These are phyloP conservation scores for Crotalus viridis DNA, from an alignment of 2,113 vertebrate genomes.

Conservation along the genomic window DNA sequence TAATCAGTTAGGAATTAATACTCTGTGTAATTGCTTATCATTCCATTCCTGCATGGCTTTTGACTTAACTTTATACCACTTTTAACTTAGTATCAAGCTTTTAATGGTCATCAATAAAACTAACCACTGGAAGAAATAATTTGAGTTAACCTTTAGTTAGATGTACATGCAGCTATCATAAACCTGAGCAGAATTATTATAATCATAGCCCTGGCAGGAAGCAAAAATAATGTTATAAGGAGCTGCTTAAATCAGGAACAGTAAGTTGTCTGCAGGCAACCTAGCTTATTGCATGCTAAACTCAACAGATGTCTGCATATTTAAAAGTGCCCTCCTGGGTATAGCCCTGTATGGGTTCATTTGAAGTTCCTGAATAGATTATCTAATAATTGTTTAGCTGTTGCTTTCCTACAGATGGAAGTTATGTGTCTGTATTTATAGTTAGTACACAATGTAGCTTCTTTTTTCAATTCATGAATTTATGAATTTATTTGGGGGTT, in stretches of 20 bases:
- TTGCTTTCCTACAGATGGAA: slow-evolving; percentile 7
- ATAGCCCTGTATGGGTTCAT: background rate
- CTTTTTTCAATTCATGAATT: background rate
- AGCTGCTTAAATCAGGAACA: background rate
- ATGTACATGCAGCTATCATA: slow-evolving; percentile 39
- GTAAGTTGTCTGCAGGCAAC: background rate
- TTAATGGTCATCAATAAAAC: slow-evolving; percentile 21
- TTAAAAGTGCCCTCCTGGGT: background rate
- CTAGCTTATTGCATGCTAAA: background rate
- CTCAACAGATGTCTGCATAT: background rate
- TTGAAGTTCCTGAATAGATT: background rate
- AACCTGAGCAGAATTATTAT: slow-evolving; percentile 35
- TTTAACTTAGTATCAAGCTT: slow-evolving; percentile 45
- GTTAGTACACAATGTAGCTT: background rate
- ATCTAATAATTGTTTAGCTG: background rate
- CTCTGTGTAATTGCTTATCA: slow-evolving; percentile 15
- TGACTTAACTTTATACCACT: slow-evolving; percentile 30
- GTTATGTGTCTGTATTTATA: background rate
- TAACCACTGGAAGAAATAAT: slow-evolving; percentile 40
- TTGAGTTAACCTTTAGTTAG: slow-evolving; percentile 47
- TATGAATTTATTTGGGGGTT: slow-evolving; percentile 9
- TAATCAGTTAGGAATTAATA: slow-evolving; percentile 30
- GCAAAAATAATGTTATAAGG: slow-evolving; percentile 33
- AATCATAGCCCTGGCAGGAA: slow-evolving; percentile 32
- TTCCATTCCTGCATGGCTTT: slow-evolving; percentile 41